A percentile compares a stretch with the other conserved stretches of the same genome.
phyloP scores from a whole-genome alignment of 2,888 invertebrate species.

The Microchrysa polita region DNA sequence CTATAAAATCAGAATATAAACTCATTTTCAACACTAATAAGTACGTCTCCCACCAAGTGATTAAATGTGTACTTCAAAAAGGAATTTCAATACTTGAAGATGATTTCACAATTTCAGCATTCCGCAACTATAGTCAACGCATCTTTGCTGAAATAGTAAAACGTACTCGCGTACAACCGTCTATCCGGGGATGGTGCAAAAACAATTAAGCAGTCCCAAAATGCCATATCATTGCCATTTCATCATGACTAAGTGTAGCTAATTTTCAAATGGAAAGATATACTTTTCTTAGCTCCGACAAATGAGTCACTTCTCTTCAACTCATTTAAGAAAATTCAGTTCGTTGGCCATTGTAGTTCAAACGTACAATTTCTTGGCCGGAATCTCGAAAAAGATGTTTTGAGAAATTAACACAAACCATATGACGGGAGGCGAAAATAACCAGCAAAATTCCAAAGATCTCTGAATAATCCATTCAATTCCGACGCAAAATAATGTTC shows the following conservation, averaged over 20 bases:
- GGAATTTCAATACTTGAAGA: no score
- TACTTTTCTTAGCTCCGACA: neutral
- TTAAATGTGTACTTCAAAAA: no score
- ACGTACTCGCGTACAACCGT: neutral
- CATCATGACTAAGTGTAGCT: slow-evolving; percentile 56
- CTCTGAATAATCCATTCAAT: no score
- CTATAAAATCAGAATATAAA: no score
- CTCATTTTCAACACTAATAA: no score
- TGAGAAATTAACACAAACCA: slow-evolving; percentile 52
- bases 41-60: no score
- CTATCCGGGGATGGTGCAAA: slow-evolving; percentile 13
- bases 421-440: neutral
- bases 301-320: slow-evolving; percentile 6
- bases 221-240: slow-evolving; percentile 54
- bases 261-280: slow-evolving; percentile 47
- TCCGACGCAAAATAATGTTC: no score
- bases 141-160: no score
- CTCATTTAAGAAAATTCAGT: slow-evolving; percentile 4
- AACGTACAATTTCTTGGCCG: no score
- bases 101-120: no score
- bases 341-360: neutral
- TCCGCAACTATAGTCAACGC: no score
- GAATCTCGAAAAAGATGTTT: slow-evolving; percentile 45
- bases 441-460: neutral
- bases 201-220: slow-evolving; percentile 52